phyloP scores from a whole-genome alignment of 2,797 vertebrate species.

The Chelon auratus region DNA sequence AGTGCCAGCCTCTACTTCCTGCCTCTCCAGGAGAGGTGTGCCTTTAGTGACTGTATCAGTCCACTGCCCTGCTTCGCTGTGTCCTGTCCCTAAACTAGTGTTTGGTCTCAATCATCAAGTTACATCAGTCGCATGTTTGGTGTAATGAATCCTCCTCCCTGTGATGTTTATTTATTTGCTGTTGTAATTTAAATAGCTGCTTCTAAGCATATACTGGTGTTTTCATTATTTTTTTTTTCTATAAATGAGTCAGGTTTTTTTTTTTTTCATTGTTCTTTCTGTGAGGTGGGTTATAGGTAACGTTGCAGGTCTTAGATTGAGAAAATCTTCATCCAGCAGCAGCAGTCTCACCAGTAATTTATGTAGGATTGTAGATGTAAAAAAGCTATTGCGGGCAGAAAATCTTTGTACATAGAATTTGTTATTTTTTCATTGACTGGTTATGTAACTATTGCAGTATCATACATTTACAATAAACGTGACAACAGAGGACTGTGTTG shows the following conservation, averaged over 20 bases:
- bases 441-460: conserved; percentile 66
- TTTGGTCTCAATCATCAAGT: not conserved
- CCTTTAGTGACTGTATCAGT: conserved; percentile 90
- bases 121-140: conserved; percentile 14
- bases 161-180: conserved; percentile 63
- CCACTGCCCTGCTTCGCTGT: conserved; percentile 78
- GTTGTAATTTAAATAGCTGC: conserved; percentile 47
- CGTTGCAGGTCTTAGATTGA: not conserved
- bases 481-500: not conserved
- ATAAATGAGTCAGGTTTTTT: not conserved
- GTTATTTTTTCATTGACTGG: conserved; percentile 46
- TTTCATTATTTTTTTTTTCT: not conserved
- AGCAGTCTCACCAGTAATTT: conserved; percentile 32
- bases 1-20: conserved; percentile 32
- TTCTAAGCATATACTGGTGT: not conserved
- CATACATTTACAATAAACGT: conserved; percentile 77
- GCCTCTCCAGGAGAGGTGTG: conserved; percentile 77
- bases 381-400: conserved; percentile 40
- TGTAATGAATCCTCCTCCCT: not conserved
- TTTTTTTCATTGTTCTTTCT: not conserved
- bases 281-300: conserved; percentile 3
- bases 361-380: conserved; percentile 33
- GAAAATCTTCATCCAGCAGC: not conserved
- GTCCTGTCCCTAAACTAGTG: conserved; percentile 16
- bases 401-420: conserved; percentile 64